These are phyloP conservation scores for Machaerirhynchus nigripectus DNA, from an alignment of 2,113 vertebrate species.

Conservation along the genomic window DNA sequence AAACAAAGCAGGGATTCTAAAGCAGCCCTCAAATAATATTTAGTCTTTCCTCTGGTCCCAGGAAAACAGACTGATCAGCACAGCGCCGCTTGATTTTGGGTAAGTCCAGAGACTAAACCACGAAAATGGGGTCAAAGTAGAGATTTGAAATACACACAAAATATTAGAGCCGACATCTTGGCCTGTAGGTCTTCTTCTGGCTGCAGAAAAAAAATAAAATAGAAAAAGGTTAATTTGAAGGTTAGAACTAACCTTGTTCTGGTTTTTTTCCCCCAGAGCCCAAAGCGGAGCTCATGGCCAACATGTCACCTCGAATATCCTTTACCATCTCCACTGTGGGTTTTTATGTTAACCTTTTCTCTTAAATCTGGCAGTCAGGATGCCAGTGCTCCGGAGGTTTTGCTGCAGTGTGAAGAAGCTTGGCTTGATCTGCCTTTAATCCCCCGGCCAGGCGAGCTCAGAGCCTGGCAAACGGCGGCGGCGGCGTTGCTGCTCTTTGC, in stretches of 20 bases:
- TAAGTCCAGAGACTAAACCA: neutral
- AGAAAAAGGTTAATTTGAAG: slow-evolving; percentile 68
- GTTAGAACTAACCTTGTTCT: slow-evolving; percentile 64
- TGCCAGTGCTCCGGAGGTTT: neutral
- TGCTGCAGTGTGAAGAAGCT: neutral
- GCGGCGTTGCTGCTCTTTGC: neutral
- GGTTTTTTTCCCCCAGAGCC: neutral
- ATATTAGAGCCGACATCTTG: slow-evolving; percentile 47
- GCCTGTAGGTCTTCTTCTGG: slow-evolving; percentile 40
- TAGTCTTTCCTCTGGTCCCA: neutral
- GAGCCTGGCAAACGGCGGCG: neutral
- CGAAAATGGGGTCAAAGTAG: slow-evolving; percentile 16
- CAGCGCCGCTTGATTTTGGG: neutral
- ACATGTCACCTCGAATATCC: slow-evolving; percentile 48
- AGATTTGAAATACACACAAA: slow-evolving; percentile 23
- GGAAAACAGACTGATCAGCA: neutral
- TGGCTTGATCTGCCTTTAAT: neutral
- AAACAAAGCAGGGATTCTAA: neutral
- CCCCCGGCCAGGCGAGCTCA: neutral
- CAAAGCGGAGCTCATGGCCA: slow-evolving; percentile 51
- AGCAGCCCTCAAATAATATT: neutral
- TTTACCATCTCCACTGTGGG: neutral
- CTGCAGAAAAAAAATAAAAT: slow-evolving; percentile 55
- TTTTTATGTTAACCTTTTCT: slow-evolving; percentile 26
- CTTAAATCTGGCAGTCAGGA: neutral